phyloP scores from a whole-genome alignment of 2,797 vertebrate genomes.

The Otolemur crassicaudatus region DNA sequence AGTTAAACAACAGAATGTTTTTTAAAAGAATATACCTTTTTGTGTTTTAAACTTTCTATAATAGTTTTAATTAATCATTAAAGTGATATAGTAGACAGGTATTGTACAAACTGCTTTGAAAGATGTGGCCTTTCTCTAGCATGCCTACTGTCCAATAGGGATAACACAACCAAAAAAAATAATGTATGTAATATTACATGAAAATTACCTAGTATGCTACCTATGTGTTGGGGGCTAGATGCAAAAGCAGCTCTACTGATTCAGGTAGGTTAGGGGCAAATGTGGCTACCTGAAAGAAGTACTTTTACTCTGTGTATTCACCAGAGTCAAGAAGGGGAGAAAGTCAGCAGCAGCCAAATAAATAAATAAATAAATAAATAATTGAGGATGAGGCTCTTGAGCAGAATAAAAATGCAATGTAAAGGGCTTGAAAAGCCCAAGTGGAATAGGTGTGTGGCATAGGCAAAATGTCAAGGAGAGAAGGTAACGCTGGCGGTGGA shows the following conservation, averaged over 20 bases:
- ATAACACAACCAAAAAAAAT: neutral
- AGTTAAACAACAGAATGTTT: slow-evolving; percentile 37
- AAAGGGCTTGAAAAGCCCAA: slow-evolving; percentile 52
- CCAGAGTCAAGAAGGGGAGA: slow-evolving; percentile 82
- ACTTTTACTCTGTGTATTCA: slow-evolving; percentile 60
- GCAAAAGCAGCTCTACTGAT: slow-evolving; percentile 32
- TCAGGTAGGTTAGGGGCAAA: neutral
- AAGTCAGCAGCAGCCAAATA: slow-evolving; percentile 77
- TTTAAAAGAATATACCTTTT: neutral
- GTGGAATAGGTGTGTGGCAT: slow-evolving; percentile 49
- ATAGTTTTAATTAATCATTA: slow-evolving; percentile 56
- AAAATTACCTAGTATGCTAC: slow-evolving; percentile 27
- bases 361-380: slow-evolving; percentile 66
- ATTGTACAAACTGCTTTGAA: slow-evolving; percentile 42
- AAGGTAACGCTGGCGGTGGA: slow-evolving; percentile 51
- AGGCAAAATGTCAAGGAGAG: slow-evolving; percentile 62
- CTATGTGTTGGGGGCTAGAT: neutral
- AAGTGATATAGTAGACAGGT: slow-evolving; percentile 24
- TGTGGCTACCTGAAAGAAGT: slow-evolving; percentile 32
- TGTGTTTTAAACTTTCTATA: slow-evolving; percentile 25
- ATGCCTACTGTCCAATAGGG: neutral
- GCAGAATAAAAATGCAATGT: slow-evolving; percentile 55
- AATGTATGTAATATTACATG: slow-evolving; percentile 6
- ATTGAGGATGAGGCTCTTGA: slow-evolving; percentile 52
- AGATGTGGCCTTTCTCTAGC: neutral